These are phyloP conservation scores for Drosophila niveifrons DNA, from an alignment of 2,888 invertebrate genomes.

Conservation along the genomic window DNA sequence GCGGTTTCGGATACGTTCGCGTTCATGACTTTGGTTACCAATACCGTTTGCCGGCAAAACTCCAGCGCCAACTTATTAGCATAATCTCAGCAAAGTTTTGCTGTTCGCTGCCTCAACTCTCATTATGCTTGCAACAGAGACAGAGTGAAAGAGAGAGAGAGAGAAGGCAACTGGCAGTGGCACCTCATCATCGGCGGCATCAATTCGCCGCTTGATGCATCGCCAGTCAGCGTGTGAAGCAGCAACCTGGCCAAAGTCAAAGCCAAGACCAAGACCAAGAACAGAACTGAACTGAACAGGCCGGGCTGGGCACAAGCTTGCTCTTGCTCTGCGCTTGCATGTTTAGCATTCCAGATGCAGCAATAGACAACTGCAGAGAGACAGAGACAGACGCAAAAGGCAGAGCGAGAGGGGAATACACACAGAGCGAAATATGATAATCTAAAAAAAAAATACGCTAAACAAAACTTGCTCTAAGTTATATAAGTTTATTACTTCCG, in stretches of 20 bases:
- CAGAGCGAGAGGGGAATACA: too few species aligned
- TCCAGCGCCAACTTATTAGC: slow-evolving; percentile 79
- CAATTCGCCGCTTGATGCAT: slow-evolving; percentile 74
- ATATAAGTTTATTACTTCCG: too few species aligned
- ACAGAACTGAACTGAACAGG: slow-evolving; percentile 18
- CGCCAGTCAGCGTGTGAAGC: slow-evolving; percentile 78
- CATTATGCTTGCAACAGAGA: slow-evolving; percentile 57
- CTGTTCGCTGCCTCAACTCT: slow-evolving; percentile 46
- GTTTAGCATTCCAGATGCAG: slow-evolving; percentile 52
- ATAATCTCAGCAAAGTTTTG: slow-evolving; percentile 67
- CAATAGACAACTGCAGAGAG: slow-evolving; percentile 2
- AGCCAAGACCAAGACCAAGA: not conserved
- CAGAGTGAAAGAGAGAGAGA: not conserved
- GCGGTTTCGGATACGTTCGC: slow-evolving; percentile 48
- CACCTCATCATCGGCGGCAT: slow-evolving; percentile 80
- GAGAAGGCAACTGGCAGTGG: slow-evolving; percentile 49
- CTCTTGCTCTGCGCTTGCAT: slow-evolving; percentile 45
- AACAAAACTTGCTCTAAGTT: too few species aligned
- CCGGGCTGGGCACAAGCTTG: slow-evolving; percentile 22
- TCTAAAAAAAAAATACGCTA: too few species aligned
- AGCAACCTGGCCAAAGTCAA: slow-evolving; percentile 50
- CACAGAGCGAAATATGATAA: too few species aligned
- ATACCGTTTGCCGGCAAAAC: slow-evolving; percentile 68
- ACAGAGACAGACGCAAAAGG: not conserved
- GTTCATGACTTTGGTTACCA: slow-evolving; percentile 60